Conservation (phyloP, 2,888 invertebrate genomes). For the Uropetala carovei region DNA sequence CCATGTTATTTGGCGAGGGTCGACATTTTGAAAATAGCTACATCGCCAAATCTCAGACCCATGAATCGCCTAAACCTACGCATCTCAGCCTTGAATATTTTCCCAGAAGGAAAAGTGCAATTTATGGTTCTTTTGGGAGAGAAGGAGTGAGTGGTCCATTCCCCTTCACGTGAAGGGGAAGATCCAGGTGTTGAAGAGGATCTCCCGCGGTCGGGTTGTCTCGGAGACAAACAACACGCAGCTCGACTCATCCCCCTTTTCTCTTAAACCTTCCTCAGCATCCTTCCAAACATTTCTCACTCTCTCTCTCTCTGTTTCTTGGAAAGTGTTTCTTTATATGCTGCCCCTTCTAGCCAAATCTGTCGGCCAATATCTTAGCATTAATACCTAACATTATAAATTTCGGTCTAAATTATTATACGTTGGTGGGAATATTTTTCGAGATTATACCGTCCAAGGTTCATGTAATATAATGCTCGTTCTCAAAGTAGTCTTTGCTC, state of each 20-base stretch:
- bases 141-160: neutral
- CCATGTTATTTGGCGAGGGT: too few relatives aligned
- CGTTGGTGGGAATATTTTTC: too few relatives aligned
- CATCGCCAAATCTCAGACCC: neutral
- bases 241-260: neutral
- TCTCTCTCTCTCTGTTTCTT: neutral
- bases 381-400: too few relatives aligned
- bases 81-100: neutral
- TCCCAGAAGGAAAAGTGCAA: slow-evolving; percentile 1
- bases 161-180: neutral
- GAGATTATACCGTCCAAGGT: too few relatives aligned
- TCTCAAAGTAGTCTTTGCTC: too few relatives aligned
- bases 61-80: neutral
- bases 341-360: neutral
- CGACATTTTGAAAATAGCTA: neutral
- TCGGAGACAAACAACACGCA: neutral
- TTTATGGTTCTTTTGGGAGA: neutral
- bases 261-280: neutral
- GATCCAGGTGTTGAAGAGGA: neutral
- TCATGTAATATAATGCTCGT: too few relatives aligned
- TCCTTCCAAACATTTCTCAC: neutral
- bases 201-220: slow-evolving; percentile 6
- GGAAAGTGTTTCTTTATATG: neutral
- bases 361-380: too few relatives aligned
- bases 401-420: too few relatives aligned